phyloP scores from a whole-genome alignment of 2,113 vertebrate species.

The Ailurus styani region DNA sequence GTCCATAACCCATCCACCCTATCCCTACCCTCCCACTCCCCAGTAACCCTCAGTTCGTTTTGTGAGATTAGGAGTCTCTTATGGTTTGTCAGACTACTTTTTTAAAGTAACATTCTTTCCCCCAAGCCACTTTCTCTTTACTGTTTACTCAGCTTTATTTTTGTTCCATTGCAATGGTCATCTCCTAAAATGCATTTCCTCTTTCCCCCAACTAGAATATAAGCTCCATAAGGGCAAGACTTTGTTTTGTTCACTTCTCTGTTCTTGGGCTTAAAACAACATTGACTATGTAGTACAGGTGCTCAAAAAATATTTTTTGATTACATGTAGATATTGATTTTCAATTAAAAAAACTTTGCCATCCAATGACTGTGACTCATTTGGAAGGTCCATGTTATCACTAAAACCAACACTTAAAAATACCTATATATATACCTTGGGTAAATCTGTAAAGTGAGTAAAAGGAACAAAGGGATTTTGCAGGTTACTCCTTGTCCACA shows the following conservation, averaged over 20 bases:
- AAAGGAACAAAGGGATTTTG: neutral
- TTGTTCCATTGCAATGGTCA: neutral
- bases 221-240: neutral
- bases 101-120: neutral
- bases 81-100: too few species aligned
- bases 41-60: too few species aligned
- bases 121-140: neutral
- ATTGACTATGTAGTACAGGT: neutral
- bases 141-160: neutral
- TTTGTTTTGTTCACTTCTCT: neutral
- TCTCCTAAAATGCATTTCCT: neutral
- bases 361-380: neutral
- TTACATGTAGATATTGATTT: neutral
- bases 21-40: too few species aligned
- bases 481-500: neutral
- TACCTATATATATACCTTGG: too few species aligned
- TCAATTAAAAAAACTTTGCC: neutral
- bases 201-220: neutral
- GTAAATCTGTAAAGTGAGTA: neutral
- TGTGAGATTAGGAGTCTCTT: too few species aligned
- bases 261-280: neutral
- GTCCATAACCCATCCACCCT: too few species aligned
- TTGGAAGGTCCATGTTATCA: neutral
- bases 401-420: neutral
- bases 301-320: neutral